Evolutionary conservation across 2,113 vertebrate species (phyloP), one percentile per base, ranked within the genome.

Genomic region (Phainopepla nitens): DNA sequence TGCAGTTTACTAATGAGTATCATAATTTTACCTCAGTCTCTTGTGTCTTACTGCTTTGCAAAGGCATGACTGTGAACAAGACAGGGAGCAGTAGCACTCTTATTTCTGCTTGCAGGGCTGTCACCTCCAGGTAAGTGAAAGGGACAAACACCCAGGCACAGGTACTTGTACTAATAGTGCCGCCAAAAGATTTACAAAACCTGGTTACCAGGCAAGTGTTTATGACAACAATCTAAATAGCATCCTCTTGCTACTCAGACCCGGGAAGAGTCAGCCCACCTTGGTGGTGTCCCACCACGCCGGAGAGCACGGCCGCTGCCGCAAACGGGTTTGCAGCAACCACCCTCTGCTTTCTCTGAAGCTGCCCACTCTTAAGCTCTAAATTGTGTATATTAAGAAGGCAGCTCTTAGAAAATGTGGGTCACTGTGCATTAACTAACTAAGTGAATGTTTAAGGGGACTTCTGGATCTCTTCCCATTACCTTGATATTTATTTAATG

Each of bases 401-500:
- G 42, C 19, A 89, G 6, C 36, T 62, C 54, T 54, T 35, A 64
- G 25, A 92, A 91, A 94, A 36, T 1, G 0, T n/a, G 44, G 47
- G 71, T 93, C 77, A 81, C 60, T 42, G 36, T 70, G 51, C 3
- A 1, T 41, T 92, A 89, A 86, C 75, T 27, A 72, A 87, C 51
- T 42, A 60, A 47, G 41, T 92, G 88, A 92, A 92, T 0, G 2
- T 62, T 91, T 62, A 93, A 95, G 79, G 39, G 62, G 68, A 44
- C 31, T 95, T 93, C 75, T 82, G 45, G 23, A 90, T 85, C 84
- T 87, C 78, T 69, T 88, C 28, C 42, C 31, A 19, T 80, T 89
- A 78, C 33, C 54, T 24, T 87, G 79, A 75, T 94, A 78, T 73
- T 86, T 78, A 88, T 93, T 95, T 94, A 96, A 92, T 75, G 62